These are phyloP conservation scores for Euzophera pinguis DNA, from an alignment of 2,888 invertebrate genomes.

Conservation along the genomic window DNA sequence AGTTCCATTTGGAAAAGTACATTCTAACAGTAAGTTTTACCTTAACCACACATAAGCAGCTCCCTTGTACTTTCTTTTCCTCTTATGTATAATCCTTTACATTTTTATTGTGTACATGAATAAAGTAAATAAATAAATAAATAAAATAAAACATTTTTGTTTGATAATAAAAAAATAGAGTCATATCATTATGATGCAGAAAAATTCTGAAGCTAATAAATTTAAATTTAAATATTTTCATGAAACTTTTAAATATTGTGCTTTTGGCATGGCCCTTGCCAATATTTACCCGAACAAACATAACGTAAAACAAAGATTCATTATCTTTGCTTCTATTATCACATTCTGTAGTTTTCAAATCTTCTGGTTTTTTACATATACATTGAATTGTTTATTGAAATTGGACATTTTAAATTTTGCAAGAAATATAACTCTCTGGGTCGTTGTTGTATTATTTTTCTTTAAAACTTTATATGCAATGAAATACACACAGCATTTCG, in stretches of 20 bases:
- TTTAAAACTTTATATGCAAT: conserved; percentile 51
- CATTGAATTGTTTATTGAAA: conserved; percentile 38
- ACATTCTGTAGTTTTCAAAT: conserved; percentile 37
- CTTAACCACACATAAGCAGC: no score
- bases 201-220: background rate
- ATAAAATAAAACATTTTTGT: no score
- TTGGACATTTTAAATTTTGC: conserved; percentile 47
- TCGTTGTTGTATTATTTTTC: conserved; percentile 46
- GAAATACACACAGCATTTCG: conserved; percentile 40
- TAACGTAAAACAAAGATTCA: conserved; percentile 24
- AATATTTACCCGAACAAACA: conserved; percentile 50
- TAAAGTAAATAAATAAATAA: no score
- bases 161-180: background rate
- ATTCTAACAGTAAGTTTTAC: background rate
- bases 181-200: background rate
- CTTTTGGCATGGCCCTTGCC: conserved; percentile 48
- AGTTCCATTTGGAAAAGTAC: no score
- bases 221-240: conserved; percentile 36
- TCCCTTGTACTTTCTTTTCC: no score
- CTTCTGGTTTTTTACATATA: conserved; percentile 49
- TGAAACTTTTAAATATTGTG: conserved; percentile 47
- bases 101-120: no score
- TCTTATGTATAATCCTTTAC: no score
- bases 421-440: conserved; percentile 46
- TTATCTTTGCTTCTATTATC: conserved; percentile 29